These are phyloP conservation scores for Cistogaster globosa DNA, from an alignment of 2,888 invertebrate genomes.

Conservation along the genomic window DNA sequence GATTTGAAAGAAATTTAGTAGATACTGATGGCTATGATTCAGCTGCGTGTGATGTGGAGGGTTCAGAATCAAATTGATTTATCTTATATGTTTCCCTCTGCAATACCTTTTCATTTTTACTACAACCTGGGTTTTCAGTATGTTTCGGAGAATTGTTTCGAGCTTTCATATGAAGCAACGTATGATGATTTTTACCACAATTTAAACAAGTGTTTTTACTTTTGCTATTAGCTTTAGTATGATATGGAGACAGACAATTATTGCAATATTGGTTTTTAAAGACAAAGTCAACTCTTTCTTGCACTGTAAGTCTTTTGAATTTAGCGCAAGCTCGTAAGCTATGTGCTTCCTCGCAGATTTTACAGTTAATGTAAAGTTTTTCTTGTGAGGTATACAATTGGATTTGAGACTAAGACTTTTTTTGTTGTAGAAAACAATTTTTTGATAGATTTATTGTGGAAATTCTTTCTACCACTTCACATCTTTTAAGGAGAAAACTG, in stretches of 20 bases:
- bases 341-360: conserved; percentile 10
- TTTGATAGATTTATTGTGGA: too few species aligned
- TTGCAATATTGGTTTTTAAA: conserved; percentile 7
- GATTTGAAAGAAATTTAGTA: too few species aligned
- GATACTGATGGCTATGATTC: too few species aligned
- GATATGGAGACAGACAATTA: background rate
- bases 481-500: too few species aligned
- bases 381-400: conserved; percentile 6
- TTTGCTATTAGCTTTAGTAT: background rate
- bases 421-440: too few species aligned
- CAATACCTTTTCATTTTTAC: too few species aligned
- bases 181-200: conserved; percentile 14
- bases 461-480: too few species aligned
- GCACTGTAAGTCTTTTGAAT: background rate
- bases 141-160: background rate
- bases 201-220: background rate
- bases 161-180: background rate
- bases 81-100: too few species aligned
- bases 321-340: background rate
- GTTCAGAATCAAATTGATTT: too few species aligned
- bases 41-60: too few species aligned
- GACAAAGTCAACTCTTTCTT: conserved; percentile 1
- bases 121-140: background rate
- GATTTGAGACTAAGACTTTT: too few species aligned
- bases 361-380: background rate